phyloP scores from a whole-genome alignment of 1,140 invertebrate species.

The Grapholita molesta region DNA sequence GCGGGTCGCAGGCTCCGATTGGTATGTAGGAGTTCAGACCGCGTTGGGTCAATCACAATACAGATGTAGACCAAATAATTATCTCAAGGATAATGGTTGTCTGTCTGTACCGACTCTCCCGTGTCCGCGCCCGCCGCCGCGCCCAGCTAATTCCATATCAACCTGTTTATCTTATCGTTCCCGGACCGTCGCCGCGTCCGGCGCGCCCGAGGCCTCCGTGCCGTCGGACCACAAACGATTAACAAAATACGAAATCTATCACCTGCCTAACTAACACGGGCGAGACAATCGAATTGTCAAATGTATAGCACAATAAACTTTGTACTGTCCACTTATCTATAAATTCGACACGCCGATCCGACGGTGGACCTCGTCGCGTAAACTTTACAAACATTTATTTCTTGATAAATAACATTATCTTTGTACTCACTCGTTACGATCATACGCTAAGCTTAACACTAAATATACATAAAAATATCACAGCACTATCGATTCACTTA shows the following conservation, averaged over 20 bases:
- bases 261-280: slow-evolving; percentile 12
- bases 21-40: neutral
- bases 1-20: neutral
- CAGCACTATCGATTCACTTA: slow-evolving; percentile 77
- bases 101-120: neutral
- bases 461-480: slow-evolving; percentile 77
- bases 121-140: neutral
- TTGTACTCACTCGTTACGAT: slow-evolving; percentile 67
- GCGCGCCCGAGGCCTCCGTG: neutral
- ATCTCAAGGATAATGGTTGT: neutral
- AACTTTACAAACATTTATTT: slow-evolving; percentile 20
- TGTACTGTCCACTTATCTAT: slow-evolving; percentile 1
- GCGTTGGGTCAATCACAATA: neutral
- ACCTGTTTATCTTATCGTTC: neutral
- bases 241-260: neutral
- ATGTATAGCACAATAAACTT: slow-evolving; percentile 8
- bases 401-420: slow-evolving; percentile 51
- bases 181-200: neutral
- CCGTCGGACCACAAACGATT: slow-evolving; percentile 1
- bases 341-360: slow-evolving; percentile 9
- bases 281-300: slow-evolving; percentile 11
- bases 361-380: neutral
- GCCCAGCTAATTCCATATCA: neutral
- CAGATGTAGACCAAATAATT: neutral
- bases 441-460: slow-evolving; percentile 64